Conservation (phyloP, 2,113 vertebrate species). For the Pao palembangensis region DNA sequence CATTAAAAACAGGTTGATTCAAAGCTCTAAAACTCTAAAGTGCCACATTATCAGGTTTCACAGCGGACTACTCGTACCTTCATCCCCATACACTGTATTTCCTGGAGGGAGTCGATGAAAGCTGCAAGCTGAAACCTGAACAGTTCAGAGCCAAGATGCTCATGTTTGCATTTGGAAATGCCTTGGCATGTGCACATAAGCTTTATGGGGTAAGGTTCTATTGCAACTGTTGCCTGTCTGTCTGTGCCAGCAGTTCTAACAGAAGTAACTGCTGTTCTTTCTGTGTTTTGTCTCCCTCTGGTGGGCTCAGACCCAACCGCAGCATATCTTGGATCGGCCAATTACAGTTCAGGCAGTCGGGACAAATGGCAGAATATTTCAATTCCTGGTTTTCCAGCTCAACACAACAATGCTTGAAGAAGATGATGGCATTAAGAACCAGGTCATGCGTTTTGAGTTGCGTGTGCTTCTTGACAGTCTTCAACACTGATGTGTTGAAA, state of each 20-base stretch:
- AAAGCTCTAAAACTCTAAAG: too few species aligned
- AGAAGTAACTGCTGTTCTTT: neutral
- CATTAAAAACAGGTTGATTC: too few species aligned
- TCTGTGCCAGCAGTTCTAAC: neutral
- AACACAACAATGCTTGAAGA: slow-evolving; percentile 83
- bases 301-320: slow-evolving; percentile 67
- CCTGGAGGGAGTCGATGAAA: slow-evolving; percentile 59
- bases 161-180: slow-evolving; percentile 86
- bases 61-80: slow-evolving; percentile 73
- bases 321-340: slow-evolving; percentile 75
- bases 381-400: slow-evolving; percentile 86
- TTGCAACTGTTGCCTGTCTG: neutral
- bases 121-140: slow-evolving; percentile 69
- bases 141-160: slow-evolving; percentile 85
- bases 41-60: slow-evolving; percentile 74
- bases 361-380: slow-evolving; percentile 82
- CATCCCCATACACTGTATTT: slow-evolving; percentile 87
- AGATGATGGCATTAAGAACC: slow-evolving; percentile 81
- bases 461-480: neutral
- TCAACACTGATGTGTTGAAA: too few species aligned
- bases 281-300: too few species aligned
- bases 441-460: slow-evolving; percentile 55
- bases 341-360: slow-evolving; percentile 82
- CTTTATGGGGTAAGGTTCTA: slow-evolving; percentile 77
- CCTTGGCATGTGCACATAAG: slow-evolving; percentile 77